phyloP scores from a whole-genome alignment of 2,888 invertebrate species.

The Ophion obscuratus region DNA sequence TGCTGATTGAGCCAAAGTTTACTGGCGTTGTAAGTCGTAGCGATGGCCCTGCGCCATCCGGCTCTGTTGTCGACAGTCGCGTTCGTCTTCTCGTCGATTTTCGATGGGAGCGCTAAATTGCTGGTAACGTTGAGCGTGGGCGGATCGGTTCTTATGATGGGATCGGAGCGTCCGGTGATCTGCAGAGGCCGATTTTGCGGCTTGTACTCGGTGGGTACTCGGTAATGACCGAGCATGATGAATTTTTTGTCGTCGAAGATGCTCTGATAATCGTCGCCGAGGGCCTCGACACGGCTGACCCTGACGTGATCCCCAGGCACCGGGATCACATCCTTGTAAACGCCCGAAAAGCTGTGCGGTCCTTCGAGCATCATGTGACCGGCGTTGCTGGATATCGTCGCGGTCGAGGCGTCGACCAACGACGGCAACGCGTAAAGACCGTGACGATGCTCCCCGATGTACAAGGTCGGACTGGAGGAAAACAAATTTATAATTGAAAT shows the following conservation, averaged over 20 bases:
- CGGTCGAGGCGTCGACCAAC: constrained; percentile 95
- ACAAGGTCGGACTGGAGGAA: constrained; percentile 92
- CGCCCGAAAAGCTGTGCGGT: constrained; percentile 84
- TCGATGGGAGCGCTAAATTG: constrained; percentile 64
- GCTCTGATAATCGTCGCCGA: constrained; percentile 74
- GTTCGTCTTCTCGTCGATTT: constrained; percentile 62
- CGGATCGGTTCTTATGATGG: constrained; percentile 74
- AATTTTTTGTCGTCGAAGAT: constrained; percentile 72
- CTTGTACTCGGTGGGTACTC: constrained; percentile 80
- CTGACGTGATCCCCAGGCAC: constrained; percentile 72
- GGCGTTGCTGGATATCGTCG: constrained; percentile 91
- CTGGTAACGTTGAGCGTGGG: constrained; percentile 69
- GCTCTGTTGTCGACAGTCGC: constrained; percentile 67
- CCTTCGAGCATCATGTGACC: constrained; percentile 91
- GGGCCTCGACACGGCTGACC: constrained; percentile 70
- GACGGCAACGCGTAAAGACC: constrained; percentile 97
- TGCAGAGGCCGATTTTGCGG: constrained; percentile 79
- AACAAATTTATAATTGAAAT: neutral
- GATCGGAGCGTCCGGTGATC: constrained; percentile 82
- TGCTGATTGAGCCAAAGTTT: constrained; percentile 90
- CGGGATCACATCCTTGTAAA: constrained; percentile 74
- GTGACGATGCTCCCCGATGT: constrained; percentile 94
- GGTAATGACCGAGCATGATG: constrained; percentile 79
- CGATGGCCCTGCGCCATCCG: constrained; percentile 72
- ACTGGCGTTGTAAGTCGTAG: constrained; percentile 72